Conservation (phyloP, 2,797 vertebrate species). For the Tadarida brasiliensis region DNA sequence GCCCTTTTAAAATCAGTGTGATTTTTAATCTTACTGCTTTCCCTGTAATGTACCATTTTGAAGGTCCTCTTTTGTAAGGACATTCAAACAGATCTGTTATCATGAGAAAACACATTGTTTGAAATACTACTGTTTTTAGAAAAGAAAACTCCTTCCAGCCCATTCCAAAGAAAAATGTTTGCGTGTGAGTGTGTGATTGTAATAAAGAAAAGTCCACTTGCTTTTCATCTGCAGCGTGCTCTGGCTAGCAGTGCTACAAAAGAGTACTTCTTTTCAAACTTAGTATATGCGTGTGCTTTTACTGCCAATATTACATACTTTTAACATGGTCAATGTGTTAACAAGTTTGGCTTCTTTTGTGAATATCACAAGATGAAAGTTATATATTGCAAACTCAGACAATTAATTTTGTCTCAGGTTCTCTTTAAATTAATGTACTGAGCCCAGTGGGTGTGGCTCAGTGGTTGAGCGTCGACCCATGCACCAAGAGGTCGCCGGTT, state of each 20-base stretch:
- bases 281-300: constrained; percentile 66
- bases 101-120: constrained; percentile 80
- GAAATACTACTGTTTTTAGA: constrained; percentile 58
- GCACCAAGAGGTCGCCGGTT: too few species aligned
- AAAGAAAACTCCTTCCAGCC: constrained; percentile 56
- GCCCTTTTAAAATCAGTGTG: constrained; percentile 63
- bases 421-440: background rate
- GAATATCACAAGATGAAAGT: constrained; percentile 11
- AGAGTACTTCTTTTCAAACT: constrained; percentile 67
- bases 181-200: constrained; percentile 69
- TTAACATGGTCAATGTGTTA: constrained; percentile 35
- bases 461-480: too few species aligned
- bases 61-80: constrained; percentile 73
- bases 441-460: too few species aligned
- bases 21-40: constrained; percentile 52
- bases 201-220: constrained; percentile 64
- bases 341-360: constrained; percentile 57
- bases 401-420: constrained; percentile 26
- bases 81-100: constrained; percentile 83
- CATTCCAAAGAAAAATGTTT: constrained; percentile 76
- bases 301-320: constrained; percentile 60
- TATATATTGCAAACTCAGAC: background rate
- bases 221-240: constrained; percentile 70
- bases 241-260: constrained; percentile 70
- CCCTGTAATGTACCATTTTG: constrained; percentile 54